A percentile compares a stretch with the other conserved stretches of the same genome.
Evolutionary conservation across 2,797 vertebrate genomes (phyloP).

Genomic region (Fundulus diaphanus): DNA sequence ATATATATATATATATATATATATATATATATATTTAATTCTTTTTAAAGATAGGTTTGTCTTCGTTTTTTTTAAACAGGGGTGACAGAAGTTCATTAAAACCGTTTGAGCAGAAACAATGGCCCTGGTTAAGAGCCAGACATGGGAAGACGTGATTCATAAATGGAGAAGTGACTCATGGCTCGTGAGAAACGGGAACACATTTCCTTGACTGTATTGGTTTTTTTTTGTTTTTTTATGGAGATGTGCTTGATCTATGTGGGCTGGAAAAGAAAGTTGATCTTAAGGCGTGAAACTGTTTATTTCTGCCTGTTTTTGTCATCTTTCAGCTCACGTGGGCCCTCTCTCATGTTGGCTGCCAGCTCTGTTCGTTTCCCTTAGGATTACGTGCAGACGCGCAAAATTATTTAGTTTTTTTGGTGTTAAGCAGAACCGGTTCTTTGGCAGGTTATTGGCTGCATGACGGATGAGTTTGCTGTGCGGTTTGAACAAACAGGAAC

Average conservation of each 20-base stretch:
- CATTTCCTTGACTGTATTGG: neutral
- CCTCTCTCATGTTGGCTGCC: neutral
- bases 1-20: no score
- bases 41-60: no score
- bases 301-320: neutral
- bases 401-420: neutral
- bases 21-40: no score
- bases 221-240: no score
- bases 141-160: slow-evolving; percentile 8
- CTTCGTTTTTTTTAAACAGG: neutral
- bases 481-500: neutral
- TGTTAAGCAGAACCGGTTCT: neutral
- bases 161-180: slow-evolving; percentile 32
- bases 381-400: neutral
- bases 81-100: neutral
- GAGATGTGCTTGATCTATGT: neutral
- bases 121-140: neutral
- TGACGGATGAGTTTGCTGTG: neutral
- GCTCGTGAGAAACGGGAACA: slow-evolving; percentile 31
- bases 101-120: neutral
- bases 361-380: neutral
- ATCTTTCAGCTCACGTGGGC: neutral
- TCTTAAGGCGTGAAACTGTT: neutral
- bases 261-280: slow-evolving; percentile 7
- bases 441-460: neutral